Evolutionary conservation across 2,797 vertebrate genomes (phyloP).

Genomic region (Muraenolepis orangiensis): DNA sequence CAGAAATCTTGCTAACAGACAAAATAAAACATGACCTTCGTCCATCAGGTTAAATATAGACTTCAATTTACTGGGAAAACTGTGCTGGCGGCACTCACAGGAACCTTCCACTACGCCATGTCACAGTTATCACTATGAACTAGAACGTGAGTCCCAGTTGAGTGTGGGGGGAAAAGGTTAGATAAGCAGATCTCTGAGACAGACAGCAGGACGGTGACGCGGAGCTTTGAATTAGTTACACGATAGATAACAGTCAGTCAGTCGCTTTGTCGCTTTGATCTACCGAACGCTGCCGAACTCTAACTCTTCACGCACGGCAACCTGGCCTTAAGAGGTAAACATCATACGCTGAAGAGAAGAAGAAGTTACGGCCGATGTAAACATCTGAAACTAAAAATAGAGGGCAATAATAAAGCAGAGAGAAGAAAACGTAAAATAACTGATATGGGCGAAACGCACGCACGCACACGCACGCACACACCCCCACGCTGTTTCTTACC

Average conservation of each 20-base stretch:
- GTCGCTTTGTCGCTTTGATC: neutral
- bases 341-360: neutral
- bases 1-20: no score
- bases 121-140: neutral
- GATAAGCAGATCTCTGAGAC: neutral
- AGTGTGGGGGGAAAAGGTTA: neutral
- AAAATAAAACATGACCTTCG: no score
- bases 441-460: neutral
- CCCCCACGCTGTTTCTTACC: conserved; percentile 62
- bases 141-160: neutral
- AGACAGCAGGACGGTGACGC: neutral
- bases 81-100: neutral
- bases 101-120: neutral
- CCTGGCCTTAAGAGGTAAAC: neutral
- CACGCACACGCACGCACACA: neutral
- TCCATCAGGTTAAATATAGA: no score
- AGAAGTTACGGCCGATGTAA: no score
- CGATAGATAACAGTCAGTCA: neutral
- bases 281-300: neutral
- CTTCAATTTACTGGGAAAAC: no score
- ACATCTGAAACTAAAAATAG: no score
- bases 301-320: neutral
- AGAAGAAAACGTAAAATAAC: no score
- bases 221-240: neutral
- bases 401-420: no score